phyloP scores from a whole-genome alignment of 2,888 invertebrate species.

The Limnephilus rhombicus region DNA sequence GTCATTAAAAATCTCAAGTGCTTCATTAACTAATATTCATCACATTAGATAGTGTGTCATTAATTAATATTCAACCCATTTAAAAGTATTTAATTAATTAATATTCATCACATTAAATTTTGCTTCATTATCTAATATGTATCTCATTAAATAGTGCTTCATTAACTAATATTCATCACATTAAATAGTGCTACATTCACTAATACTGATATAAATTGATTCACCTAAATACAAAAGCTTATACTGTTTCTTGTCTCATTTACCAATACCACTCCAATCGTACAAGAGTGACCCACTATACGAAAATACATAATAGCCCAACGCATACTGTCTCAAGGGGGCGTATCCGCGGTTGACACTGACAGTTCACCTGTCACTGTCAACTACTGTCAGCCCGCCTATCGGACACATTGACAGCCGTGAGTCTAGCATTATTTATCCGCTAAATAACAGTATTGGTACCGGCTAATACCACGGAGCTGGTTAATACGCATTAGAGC shows the following conservation, averaged over 20 bases:
- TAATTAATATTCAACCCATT: too few species aligned
- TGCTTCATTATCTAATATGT: too few species aligned
- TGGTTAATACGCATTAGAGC: neutral
- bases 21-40: too few species aligned
- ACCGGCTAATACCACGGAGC: neutral
- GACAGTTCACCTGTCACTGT: slow-evolving; percentile 47
- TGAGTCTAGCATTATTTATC: neutral
- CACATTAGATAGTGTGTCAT: too few species aligned
- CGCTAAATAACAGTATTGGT: slow-evolving; percentile 24
- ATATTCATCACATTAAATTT: too few species aligned
- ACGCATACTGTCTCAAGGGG: slow-evolving; percentile 17
- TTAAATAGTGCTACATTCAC: neutral
- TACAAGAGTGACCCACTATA: neutral
- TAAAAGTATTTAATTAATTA: too few species aligned
- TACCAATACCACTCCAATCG: neutral
- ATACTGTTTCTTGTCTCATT: neutral
- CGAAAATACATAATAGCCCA: neutral
- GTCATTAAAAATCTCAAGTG: too few species aligned
- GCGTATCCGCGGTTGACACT: slow-evolving; percentile 53
- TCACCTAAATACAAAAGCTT: neutral
- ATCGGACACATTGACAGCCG: slow-evolving; percentile 9
- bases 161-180: too few species aligned
- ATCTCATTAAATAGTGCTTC: too few species aligned
- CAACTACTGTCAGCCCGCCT: slow-evolving; percentile 8
- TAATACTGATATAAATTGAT: neutral